Base-by-base conservation (phyloP, 2,888 invertebrate genomes). In the Metacarcinus magister region DNA sequence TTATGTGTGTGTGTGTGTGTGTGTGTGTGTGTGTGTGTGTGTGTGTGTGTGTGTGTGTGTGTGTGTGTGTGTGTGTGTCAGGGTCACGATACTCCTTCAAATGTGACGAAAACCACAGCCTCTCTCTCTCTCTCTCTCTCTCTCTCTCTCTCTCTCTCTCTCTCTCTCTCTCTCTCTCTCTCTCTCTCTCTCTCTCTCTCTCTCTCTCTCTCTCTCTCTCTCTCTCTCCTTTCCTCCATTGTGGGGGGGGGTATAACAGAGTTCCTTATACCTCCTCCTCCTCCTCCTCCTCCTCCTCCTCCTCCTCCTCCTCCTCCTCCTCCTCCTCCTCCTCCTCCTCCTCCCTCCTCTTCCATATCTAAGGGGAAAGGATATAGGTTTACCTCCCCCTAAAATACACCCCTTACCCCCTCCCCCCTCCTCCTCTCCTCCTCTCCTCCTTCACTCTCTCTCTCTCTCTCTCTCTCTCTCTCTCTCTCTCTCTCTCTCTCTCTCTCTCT, bases 31-130 rank as follows among this genome's bases (percentile, higher is more conserved):
- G 54, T 54, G 54, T 54, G 67, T 67, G 82, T 82, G 82, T 82
- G 82, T 82, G 82, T 82, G 82, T 82, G 82, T 82, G 82, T 82
- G 82, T 82, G 82, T 82, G 82, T 82, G 82, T 82, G 82, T 82
- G 82, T 82, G 82, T 82, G 82, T 82, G 82, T 82, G 82, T 82
- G 82, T 82, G 82, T 82, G 82, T 82, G 32, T 32, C 82, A 32
- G 82, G 82, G 32, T 32, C 82, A 32, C 10, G 82, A 82, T 32
- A 82, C 82, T 32, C 32, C 82, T 67, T 82, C 82, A 82, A n/a
- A 91, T 8, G 13, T 32, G n/a, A 28, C 91, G 82, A 28, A 32
- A 32, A 28, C 82, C 82, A 82, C 82, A 82, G 32, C 67, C 67
- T 2, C 67, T 67, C 67, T 67, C 67, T 67, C n/a, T 67, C 67